Evolutionary conservation across 2,888 invertebrate genomes (phyloP).

Genomic region (Noctuana brunneofusca): DNA sequence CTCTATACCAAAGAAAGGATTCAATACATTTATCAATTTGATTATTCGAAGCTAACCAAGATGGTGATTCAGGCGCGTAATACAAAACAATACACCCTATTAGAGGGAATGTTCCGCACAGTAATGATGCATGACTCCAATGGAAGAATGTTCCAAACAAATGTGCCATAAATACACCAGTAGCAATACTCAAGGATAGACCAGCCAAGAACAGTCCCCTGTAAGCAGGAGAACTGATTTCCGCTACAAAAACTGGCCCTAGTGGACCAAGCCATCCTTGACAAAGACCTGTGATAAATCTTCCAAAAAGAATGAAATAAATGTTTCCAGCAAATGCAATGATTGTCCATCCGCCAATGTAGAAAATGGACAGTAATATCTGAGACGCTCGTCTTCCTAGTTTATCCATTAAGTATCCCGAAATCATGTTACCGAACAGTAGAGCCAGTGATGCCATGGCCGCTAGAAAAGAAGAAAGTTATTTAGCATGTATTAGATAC

Average conservation of each 20-base stretch:
- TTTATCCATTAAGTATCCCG: conserved; percentile 84
- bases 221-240: conserved; percentile 82
- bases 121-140: conserved; percentile 83
- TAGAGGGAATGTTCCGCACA: conserved; percentile 81
- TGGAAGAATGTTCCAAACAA: conserved; percentile 84
- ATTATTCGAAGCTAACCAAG: conserved; percentile 85
- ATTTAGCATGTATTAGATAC: not conserved
- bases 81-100: conserved; percentile 78
- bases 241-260: conserved; percentile 83
- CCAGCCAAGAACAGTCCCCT: conserved; percentile 85
- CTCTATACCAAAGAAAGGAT: conserved; percentile 85
- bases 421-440: conserved; percentile 83
- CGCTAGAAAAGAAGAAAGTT: conserved; percentile 68
- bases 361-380: conserved; percentile 77
- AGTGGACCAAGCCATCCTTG: conserved; percentile 83
- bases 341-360: conserved; percentile 82
- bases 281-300: conserved; percentile 82
- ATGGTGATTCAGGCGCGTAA: conserved; percentile 86
- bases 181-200: conserved; percentile 84
- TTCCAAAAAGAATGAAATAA: conserved; percentile 74
- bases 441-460: conserved; percentile 84
- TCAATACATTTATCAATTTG: conserved; percentile 81
- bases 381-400: conserved; percentile 83
- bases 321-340: conserved; percentile 79
- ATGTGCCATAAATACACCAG: conserved; percentile 86